Conservation (phyloP, 2,888 invertebrate genomes). For the Cephus nigrinus region DNA sequence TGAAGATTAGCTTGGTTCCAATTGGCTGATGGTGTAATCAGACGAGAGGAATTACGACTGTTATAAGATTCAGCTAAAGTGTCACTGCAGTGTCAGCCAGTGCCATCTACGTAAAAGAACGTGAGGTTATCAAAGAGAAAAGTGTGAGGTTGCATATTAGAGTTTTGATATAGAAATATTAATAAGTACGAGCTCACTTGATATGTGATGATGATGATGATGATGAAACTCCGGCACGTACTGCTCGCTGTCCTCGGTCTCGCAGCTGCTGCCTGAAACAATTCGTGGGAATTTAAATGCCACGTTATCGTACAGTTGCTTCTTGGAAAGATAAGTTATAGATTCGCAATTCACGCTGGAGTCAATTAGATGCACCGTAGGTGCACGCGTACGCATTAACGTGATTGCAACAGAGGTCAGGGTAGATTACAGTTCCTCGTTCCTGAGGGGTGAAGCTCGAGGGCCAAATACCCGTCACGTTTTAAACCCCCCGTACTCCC, state of each 20-base stretch:
- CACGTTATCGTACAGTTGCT: neutral
- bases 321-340: neutral
- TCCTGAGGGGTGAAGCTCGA: neutral
- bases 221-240: conserved; percentile 67
- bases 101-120: neutral
- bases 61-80: neutral
- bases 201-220: conserved; percentile 31
- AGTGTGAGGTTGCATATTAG: no score
- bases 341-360: neutral
- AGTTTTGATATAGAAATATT: neutral
- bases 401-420: conserved; percentile 11
- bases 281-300: neutral
- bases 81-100: neutral
- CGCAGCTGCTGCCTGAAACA: conserved; percentile 68
- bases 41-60: neutral
- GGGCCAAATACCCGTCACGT: neutral
- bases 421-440: conserved; percentile 1
- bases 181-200: conserved; percentile 40
- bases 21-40: neutral
- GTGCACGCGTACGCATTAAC: conserved; percentile 16
- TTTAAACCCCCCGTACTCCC: neutral
- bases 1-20: conserved; percentile 17
- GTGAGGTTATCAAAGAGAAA: neutral
- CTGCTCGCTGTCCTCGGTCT: conserved; percentile 69
- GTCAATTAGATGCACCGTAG: conserved; percentile 2